Evolutionary conservation across 2,797 vertebrate species (phyloP).

Genomic region (Enteromius argenteus): DNA sequence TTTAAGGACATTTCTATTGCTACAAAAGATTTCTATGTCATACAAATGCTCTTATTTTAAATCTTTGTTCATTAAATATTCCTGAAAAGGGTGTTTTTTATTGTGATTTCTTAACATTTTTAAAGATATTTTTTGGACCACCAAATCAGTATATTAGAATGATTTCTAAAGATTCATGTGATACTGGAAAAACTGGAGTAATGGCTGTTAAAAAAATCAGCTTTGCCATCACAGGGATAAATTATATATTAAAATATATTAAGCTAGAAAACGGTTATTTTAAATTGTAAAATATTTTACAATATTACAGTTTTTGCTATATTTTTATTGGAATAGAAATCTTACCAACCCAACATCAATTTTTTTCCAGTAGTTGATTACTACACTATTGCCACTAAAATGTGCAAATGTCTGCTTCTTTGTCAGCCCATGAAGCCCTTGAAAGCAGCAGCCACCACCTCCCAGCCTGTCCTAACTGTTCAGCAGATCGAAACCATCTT

Average conservation of each 20-base stretch:
- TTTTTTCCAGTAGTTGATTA: not conserved
- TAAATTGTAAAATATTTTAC: not conserved
- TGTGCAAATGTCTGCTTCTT: not conserved
- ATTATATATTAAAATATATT: not conserved
- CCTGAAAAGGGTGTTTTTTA: not conserved
- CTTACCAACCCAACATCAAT: not conserved
- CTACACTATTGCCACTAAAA: not conserved
- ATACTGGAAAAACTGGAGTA: not conserved
- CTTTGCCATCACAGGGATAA: not conserved
- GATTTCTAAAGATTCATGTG: not conserved
- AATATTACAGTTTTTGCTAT: not conserved
- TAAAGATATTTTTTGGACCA: not conserved
- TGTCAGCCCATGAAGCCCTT: conserved; percentile 96
- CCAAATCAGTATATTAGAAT: not conserved
- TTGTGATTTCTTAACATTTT: not conserved
- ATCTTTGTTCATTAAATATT: not conserved
- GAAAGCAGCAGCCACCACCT: conserved; percentile 95
- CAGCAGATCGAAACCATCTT: conserved; percentile 99
- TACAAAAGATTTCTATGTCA: not conserved
- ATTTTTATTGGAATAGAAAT: not conserved
- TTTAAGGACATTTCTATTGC: not conserved
- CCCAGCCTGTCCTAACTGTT: conserved; percentile 91
- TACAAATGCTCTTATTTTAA: not conserved
- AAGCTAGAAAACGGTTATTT: not conserved
- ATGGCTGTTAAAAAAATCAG: not conserved